Base-by-base conservation (phyloP, 2,113 vertebrate species). In the Pseudorectes ferrugineus region DNA sequence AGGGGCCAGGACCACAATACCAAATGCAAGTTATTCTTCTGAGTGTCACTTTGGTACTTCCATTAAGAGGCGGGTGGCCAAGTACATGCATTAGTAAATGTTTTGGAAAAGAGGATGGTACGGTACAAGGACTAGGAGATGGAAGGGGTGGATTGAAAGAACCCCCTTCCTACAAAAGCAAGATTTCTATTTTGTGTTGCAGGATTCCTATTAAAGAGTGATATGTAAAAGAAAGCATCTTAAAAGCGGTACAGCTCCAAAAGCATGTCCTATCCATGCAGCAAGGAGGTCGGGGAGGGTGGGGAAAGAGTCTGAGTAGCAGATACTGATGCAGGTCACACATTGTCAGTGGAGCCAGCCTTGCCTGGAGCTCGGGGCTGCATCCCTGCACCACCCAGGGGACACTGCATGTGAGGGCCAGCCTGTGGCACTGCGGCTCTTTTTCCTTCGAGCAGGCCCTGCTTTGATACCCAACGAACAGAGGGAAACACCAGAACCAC, bases 221-320 rank as follows among this genome's bases (percentile, higher is more conserved):
- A 29, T 79, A 28, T 6, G 66, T 49, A 67, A 81, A 88, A 92
- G 54, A 67, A 81, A 86, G 51, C 20, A 12, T 92, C 61, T 77
- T 80, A 74, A 93, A 95, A 95, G 90, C 68, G 90, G 93, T 94
- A 95, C 93, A 62, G 54, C 73, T 92, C 81, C 85, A 55, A 79
- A 71, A 77, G 55, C 51, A 38, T 43, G 43, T 83, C 52, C 61
- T 62, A 5, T 36, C 70, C 29, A 6, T 21, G 81, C 36, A 88
- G 72, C 59, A 55, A 51, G 55, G 87, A 54, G 31, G 33, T 31
- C 42, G 48, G 72, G 73, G 35, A 88, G 79, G 62, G 33, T 81
- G 57, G 51, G 36, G 36, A 85, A 33, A 33, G 25, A 73, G 19
- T 52, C 8, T 57, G 49, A 91, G 28, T 3, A 46, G 55, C 71